Base-by-base conservation (phyloP, 1,140 invertebrate genomes). In the Helicoverpa zea region DNA sequence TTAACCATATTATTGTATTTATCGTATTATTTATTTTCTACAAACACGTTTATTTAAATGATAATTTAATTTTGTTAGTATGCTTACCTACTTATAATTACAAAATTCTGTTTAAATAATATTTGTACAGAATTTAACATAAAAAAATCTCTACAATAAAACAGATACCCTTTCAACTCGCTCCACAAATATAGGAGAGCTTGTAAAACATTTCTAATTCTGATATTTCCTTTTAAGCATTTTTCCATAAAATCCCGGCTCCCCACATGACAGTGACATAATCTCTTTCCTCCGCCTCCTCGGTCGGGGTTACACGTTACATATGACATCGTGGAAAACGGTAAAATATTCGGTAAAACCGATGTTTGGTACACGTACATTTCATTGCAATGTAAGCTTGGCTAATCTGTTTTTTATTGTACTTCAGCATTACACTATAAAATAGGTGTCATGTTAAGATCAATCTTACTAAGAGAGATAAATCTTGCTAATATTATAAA, bases 181-280 rank as follows among this genome's bases (percentile, higher is more conserved):
- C 30, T 29, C 66, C 47, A 35, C n/a, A 43, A 52, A 11, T 43
- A 23, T 29, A n/a, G 2, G 16, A 68, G 13, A 51, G n/a, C 14
- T 73, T 73, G 58, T 76, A 10, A 52, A 70, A 54, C 47, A 51
- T 52, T 72, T 47, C 18, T 75, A 58, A 74, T 16, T 58, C 73
- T 43, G 14, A 74, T 74, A 43, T 70, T 70, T 49, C 56, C 56
- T 51, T 76, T 76, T 49, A 30, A 63, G 56, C 18, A 76, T 76
- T 76, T 75, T 76, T 63, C 73, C 58, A 63, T 76, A n/a, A 76
- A 76, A 76, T 51, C 35, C 73, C 7, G 2, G 14, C 23, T 63
- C 4, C 56, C 18, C 47, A n/a, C 35, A 52, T 63, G 73, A 63
- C 73, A 75, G 58, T 51, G 73, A 63, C 58, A 51, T 76, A 76